A percentile compares a stretch with the other conserved stretches of the same genome.
Conservation (phyloP, 2,113 vertebrate genomes). For the Paracanthobrama guichenoti region DNA sequence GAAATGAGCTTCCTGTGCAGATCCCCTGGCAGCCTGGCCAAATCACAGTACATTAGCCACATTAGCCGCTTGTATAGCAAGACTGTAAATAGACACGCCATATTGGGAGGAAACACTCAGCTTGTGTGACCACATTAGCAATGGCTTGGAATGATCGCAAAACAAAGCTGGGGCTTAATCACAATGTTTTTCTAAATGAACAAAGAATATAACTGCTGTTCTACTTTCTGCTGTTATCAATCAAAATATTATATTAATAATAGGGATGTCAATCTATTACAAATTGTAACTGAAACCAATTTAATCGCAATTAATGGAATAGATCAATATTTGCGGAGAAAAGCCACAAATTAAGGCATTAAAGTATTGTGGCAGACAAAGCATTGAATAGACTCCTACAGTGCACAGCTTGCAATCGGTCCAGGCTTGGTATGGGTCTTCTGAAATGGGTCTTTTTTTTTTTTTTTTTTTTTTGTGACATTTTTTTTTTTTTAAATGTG, state of each 20-base stretch:
- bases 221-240: neutral
- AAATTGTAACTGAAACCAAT: conserved; percentile 12
- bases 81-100: conserved; percentile 45
- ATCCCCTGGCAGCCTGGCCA: conserved; percentile 40
- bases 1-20: conserved; percentile 47
- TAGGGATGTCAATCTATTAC: neutral
- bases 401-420: no score
- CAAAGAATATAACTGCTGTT: neutral
- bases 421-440: no score
- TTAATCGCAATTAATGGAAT: neutral
- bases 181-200: conserved; percentile 25
- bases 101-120: conserved; percentile 44
- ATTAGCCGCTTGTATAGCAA: conserved; percentile 49
- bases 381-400: neutral
- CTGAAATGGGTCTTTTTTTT: neutral
- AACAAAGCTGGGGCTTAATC: conserved; percentile 44
- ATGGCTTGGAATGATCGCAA: conserved; percentile 41
- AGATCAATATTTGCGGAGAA: neutral
- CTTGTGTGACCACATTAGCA: conserved; percentile 47
- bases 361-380: neutral
- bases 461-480: neutral
- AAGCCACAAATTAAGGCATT: neutral
- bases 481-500: neutral
- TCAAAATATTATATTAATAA: neutral
- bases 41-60: conserved; percentile 50